Conservation (phyloP, 1,140 invertebrate species). For the Thaumetopoea pityocampa region DNA sequence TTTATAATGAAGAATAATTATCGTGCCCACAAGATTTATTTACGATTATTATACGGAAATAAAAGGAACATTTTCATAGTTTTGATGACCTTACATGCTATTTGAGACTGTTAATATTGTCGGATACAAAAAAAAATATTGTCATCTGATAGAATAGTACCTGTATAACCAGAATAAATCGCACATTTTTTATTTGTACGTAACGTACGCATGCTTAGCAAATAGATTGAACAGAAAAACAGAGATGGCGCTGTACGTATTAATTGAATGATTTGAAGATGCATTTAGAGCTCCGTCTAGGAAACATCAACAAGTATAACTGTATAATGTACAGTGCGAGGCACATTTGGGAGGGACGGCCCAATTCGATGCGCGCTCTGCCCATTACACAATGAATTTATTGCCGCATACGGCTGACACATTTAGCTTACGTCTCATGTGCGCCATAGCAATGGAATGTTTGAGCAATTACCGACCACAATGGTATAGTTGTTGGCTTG, state of each 20-base stretch:
- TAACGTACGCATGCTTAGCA: constrained; percentile 6
- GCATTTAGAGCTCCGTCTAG: constrained; percentile 54
- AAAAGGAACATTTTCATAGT: constrained; percentile 30
- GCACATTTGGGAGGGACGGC: constrained; percentile 66
- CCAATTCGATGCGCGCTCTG: constrained; percentile 60
- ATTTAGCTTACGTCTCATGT: constrained; percentile 63
- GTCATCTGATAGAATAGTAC: too few species aligned
- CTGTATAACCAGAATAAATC: constrained; percentile 7
- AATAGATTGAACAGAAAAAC: constrained; percentile 1
- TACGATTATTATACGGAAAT: constrained; percentile 15
- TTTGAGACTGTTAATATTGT: constrained; percentile 48
- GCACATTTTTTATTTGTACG: constrained; percentile 35
- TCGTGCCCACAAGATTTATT: too few species aligned
- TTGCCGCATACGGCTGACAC: constrained; percentile 63
- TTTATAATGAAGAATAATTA: too few species aligned
- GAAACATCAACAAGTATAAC: constrained; percentile 51
- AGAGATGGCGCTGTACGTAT: constrained; percentile 31
- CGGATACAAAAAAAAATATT: constrained; percentile 34
- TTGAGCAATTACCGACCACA: constrained; percentile 42
- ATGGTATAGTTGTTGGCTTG: constrained; percentile 16
- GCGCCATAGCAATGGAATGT: constrained; percentile 40
- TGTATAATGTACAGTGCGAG: constrained; percentile 58
- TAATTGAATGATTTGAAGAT: constrained; percentile 17
- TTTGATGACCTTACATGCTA: constrained; percentile 45
- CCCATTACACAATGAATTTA: constrained; percentile 72